Evolutionary conservation across 2,797 vertebrate genomes (phyloP), one percentile per base, ranked within the genome.

Genomic region (Myotis daubentonii): DNA sequence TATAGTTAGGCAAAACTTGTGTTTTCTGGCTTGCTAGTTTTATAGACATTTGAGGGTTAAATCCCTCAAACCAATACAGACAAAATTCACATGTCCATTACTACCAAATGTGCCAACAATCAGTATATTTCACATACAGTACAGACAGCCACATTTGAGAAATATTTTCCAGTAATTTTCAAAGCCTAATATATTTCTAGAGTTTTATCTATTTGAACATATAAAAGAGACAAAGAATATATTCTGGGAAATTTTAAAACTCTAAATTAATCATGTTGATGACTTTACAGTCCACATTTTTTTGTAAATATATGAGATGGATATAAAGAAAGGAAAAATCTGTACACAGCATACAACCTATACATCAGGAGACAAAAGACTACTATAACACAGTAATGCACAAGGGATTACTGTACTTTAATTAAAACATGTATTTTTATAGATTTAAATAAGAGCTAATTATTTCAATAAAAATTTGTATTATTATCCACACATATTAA

Each of bases 141-240:
- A 36, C 87, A 91, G 33, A 85, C 10, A 87, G 11, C 10, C 38
- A 41, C 38, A 91, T 68, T 41, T 91, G 38, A 94, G 53, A 94
- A 91, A 87, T 91, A 87, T 91, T 92, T 95, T 92, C 79, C 8
- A 28, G 65, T 92, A 94, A 94, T 88, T 96, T 94, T 74, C n/a
- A 92, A 95, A 88, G 74, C 41, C 30, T 86, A 91, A 84, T 70
- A 55, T 87, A 93, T 87, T 89, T 60, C 33, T 94, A 57, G 16
- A 71, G 80, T 96, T 96, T 89, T 57, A 91, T 91, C 36, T 94
- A 20, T 87, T 91, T 89, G 41, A 91, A 89, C 80, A 68, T 87
- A 94, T 93, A 82, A 86, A 41, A 87, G 55, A 82, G 28, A 47
- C 30, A 93, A 28, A 94, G 49, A 88, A 51, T 95, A 62, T 89